Evolutionary conservation across 2,888 invertebrate species (phyloP).

Genomic region (Cryptophagus acutangulus): DNA sequence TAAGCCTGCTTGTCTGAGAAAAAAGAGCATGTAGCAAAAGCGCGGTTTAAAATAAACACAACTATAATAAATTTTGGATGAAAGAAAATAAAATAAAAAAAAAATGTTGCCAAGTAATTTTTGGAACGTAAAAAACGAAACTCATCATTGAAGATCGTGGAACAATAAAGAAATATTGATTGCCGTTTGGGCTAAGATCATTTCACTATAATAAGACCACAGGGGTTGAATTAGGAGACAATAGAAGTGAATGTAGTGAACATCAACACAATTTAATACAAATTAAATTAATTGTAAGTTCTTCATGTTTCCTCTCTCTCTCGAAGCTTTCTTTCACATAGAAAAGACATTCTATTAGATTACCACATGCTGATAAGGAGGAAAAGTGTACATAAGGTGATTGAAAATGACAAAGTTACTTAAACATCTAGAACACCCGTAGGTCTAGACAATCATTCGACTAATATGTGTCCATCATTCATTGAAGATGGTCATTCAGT

Average conservation of each 20-base stretch:
- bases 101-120: too few species aligned
- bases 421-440: conserved; percentile 23
- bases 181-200: too few species aligned
- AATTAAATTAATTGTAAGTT: conserved; percentile 7
- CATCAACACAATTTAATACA: conserved; percentile 5
- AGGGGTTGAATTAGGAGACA: conserved; percentile 1
- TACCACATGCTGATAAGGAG: conserved; percentile 5
- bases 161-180: conserved; percentile 22
- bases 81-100: too few species aligned
- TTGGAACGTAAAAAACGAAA: too few species aligned
- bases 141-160: too few species aligned
- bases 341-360: conserved; percentile 6
- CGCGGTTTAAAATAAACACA: too few species aligned
- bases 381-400: conserved; percentile 11
- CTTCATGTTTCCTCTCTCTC: conserved; percentile 1
- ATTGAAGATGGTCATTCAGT: conserved; percentile 27
- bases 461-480: conserved; percentile 32
- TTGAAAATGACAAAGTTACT: conserved; percentile 22
- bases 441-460: conserved; percentile 29
- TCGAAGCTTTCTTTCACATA: conserved; percentile 4
- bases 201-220: too few species aligned
- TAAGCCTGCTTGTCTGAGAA: too few species aligned
- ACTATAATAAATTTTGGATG: too few species aligned
- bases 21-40: too few species aligned
- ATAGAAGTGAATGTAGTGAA: background rate